phyloP scores from a whole-genome alignment of 2,113 vertebrate species.

The Lonchura striata region DNA sequence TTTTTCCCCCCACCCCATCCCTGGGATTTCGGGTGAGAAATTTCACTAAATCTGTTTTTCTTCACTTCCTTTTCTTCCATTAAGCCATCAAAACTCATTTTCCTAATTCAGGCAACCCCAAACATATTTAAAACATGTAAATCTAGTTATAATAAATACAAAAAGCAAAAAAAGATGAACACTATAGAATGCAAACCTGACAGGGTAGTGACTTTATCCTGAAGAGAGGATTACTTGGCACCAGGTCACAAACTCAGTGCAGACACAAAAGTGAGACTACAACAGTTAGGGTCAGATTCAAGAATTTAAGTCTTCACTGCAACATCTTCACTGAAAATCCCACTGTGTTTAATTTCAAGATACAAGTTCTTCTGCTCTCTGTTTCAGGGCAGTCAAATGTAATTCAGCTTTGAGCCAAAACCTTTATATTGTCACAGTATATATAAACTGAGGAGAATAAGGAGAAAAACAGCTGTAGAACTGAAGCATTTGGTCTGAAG shows the following conservation, averaged over 20 bases:
- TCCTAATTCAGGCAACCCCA: background rate
- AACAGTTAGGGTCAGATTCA: background rate
- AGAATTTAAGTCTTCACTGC: background rate
- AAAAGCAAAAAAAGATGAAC: background rate
- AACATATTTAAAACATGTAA: background rate
- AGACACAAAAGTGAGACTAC: background rate
- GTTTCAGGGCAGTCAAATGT: background rate
- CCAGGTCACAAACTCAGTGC: background rate
- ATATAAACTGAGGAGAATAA: background rate
- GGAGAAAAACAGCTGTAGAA: background rate
- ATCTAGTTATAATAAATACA: background rate
- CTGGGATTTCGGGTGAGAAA: background rate
- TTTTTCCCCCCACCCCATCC: fast-evolving
- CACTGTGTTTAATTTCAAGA: background rate
- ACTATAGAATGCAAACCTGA: background rate
- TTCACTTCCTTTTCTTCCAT: background rate
- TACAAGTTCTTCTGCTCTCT: background rate
- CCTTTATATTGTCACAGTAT: background rate
- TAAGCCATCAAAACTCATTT: background rate
- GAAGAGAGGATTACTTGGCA: background rate
- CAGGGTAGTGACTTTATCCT: background rate
- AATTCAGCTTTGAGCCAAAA: background rate
- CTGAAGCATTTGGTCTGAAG: background rate
- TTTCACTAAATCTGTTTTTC: background rate
- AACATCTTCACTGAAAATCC: background rate